A percentile compares a stretch with the other conserved stretches of the same genome.
phyloP scores from a whole-genome alignment of 2,113 vertebrate species.

The Anoura caudifer region DNA sequence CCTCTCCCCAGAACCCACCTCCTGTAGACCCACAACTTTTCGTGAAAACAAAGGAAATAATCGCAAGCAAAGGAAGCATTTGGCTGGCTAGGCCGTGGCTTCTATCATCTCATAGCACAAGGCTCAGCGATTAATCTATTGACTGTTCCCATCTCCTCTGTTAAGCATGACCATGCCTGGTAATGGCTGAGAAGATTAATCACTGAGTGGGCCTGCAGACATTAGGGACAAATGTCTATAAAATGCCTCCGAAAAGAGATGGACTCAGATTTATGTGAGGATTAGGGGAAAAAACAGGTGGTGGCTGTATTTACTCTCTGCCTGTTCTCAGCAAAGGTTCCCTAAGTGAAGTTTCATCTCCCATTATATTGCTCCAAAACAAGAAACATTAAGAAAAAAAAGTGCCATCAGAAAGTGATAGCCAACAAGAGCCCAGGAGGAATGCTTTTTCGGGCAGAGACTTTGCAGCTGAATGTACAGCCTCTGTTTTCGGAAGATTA shows the following conservation, averaged over 20 bases:
- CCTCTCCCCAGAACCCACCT: fast-evolving
- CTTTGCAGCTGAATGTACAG: background rate
- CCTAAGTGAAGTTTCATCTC: background rate
- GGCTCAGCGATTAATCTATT: background rate
- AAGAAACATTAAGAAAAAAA: background rate
- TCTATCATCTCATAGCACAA: background rate
- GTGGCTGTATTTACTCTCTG: background rate
- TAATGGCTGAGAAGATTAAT: background rate
- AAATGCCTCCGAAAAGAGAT: background rate
- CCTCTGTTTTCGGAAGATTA: background rate
- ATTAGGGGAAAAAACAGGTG: background rate
- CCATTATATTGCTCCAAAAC: background rate
- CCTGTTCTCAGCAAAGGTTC: background rate
- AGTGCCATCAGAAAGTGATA: background rate
- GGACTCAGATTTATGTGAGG: background rate
- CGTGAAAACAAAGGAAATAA: background rate
- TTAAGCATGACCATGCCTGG: background rate
- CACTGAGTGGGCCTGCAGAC: background rate
- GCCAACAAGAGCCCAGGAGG: background rate
- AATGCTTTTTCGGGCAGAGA: background rate
- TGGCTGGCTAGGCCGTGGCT: background rate
- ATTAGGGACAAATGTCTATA: background rate
- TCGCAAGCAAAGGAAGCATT: background rate
- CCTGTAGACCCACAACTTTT: background rate
- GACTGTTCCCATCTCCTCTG: background rate